Evolutionary conservation across 1,140 invertebrate genomes (phyloP), one percentile per base, ranked within the genome.

Genomic region (Drosophila erecta): DNA sequence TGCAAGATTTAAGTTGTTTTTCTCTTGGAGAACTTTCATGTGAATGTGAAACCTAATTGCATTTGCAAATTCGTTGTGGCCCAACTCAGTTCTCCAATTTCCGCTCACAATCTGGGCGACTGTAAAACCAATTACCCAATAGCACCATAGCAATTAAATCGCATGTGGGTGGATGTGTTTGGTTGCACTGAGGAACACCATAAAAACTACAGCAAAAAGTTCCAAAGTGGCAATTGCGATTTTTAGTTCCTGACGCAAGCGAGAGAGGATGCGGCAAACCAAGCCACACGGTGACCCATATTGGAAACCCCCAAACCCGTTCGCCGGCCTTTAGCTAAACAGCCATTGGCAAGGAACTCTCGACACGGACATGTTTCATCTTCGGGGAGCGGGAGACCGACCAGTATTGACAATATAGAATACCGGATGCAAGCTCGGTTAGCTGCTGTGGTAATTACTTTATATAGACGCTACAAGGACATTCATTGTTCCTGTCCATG

Each of bases 81-180:
- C 27, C 14, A 30, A 41, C 22, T 15, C 10, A 37, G 14, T 20
- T 12, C 17, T 66, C 37, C 15, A 35, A 69, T 67, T 60, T 77
- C 64, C 51, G 56, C 15, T 59, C 46, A 62, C 60, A 62, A 62
- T 30, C 40, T 33, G 44, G 22, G 33, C 50, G 61, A 53, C 55
- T 64, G 50, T 66, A 59, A 77, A 81, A 66, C 62, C 81, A 78
- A 86, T 86, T 81, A 81, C 44, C 54, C 77, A 56, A 56, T 66
- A 51, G 41, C 17, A 64, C 76, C 76, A 53, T 15, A 55, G 30
- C 81, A 81, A 85, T 85, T 77, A 80, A 85, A 85, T 62, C 38
- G 43, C 33, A 58, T 33, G 47, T 72, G 59, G 30, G 35, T 24
- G 62, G 20, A 14, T 38, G 38, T 41, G 37, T 24, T 14, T 15